Base-by-base conservation (phyloP, 1,140 invertebrate genomes). In the Ceratina australensis region DNA sequence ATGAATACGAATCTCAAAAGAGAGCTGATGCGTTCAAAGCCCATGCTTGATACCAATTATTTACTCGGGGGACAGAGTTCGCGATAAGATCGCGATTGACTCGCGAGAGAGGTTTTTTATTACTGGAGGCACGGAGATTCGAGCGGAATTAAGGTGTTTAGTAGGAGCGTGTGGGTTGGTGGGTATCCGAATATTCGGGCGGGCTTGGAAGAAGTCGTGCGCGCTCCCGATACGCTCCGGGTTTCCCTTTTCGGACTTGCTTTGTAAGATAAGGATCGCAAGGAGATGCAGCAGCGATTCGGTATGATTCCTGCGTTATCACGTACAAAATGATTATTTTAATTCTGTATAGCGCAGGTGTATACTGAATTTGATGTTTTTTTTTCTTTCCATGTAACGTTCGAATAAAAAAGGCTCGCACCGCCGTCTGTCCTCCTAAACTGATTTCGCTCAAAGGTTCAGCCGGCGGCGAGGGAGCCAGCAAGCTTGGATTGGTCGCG, bases 21-120 rank as follows among this genome's bases (percentile, higher is more conserved):
- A 42, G 28, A 2, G 57, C n/a, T n/a, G 22, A 61, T 71, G 42
- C 71, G 57, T 54, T 22, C 57, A 0, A 2, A 20, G 16, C 22
- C 52, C 26, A n/a, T 42, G 65, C 22, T n/a, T 59, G 42, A 77
- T 77, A 54, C 26, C 20, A 69, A 71, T 61, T 71, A 77, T 15
- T 16, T 26, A n/a, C 24, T 18, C 16, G 4, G 20, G 56, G 50
- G 20, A 50, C 16, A n/a, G 26, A 16, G 42, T 71, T n/a, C 57
- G 7, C 26, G 66, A 54, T 63, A 16, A 52, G 57, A 42, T 61
- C 28, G n/a, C n/a, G n/a, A 16, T 77, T 20, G 49, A 10, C 15
- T n/a, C n/a, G 16, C 5, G 8, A 60, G 2, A 13, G 7, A n/a
- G 24, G 24, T 50, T 61, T 49, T n/a, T 50, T 52, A 42, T 28